phyloP scores from a whole-genome alignment of 2,797 vertebrate species.

The Chaetophractus vellerosus region DNA sequence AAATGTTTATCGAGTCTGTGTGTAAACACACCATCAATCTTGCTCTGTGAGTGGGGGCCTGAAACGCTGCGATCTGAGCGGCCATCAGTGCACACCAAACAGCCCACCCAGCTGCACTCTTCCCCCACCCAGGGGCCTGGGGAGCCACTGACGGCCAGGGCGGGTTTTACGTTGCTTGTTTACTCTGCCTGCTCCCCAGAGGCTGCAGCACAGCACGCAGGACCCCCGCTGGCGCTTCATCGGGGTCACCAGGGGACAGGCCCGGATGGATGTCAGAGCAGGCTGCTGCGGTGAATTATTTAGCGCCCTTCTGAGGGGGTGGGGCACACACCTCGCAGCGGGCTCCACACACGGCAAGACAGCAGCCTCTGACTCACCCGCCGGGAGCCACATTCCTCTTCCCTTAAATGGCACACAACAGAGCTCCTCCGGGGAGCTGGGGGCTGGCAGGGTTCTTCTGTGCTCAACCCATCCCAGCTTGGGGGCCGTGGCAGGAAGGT shows the following conservation, averaged over 20 bases:
- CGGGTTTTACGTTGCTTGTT: neutral
- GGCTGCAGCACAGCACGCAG: neutral
- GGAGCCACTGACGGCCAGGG: neutral
- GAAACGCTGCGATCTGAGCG: neutral
- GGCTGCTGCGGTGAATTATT: slow-evolving; percentile 86
- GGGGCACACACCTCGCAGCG: neutral
- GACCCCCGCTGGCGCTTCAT: neutral
- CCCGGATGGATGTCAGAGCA: slow-evolving; percentile 82
- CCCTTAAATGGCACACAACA: slow-evolving; percentile 24
- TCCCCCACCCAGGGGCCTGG: neutral
- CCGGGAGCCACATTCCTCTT: slow-evolving; percentile 61
- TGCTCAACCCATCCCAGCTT: slow-evolving; percentile 37
- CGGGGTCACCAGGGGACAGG: slow-evolving; percentile 74
- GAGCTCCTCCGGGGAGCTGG: slow-evolving; percentile 5
- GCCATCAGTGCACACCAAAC: neutral
- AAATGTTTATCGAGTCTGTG: neutral
- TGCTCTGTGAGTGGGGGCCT: fast-evolving
- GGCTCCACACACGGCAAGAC: neutral
- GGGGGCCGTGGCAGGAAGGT: neutral
- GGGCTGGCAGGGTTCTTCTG: neutral
- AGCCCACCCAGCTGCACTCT: fast-evolving
- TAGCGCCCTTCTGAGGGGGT: slow-evolving; percentile 75
- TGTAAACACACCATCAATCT: neutral
- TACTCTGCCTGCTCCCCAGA: slow-evolving; percentile 47
- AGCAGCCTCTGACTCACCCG: slow-evolving; percentile 58